Conservation (phyloP, 30 jellyfish, hydroid and myxozoan genomes). For the Aurelia aurita complex sp. Pacific region DNA sequence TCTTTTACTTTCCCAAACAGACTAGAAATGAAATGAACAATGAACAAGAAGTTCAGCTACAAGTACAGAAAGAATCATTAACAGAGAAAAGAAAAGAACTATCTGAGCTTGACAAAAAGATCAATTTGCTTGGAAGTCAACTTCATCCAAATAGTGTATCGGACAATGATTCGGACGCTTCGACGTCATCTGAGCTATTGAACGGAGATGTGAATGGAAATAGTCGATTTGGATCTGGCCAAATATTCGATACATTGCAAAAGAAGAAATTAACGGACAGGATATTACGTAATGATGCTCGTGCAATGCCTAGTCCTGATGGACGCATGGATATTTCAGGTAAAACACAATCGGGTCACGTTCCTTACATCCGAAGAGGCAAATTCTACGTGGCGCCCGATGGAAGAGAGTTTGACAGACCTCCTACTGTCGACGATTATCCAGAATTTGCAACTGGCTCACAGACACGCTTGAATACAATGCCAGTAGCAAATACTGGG, state of each 20-base stretch:
- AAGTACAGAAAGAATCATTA: constrained; percentile 69
- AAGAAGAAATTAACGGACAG: constrained; percentile 44
- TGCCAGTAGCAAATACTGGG: constrained; percentile 14
- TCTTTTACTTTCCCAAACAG: constrained; percentile 32
- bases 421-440: constrained; percentile 72
- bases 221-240: constrained; percentile 45
- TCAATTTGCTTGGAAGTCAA: constrained; percentile 75
- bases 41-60: constrained; percentile 80
- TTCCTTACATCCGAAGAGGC: constrained; percentile 76
- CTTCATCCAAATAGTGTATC: constrained; percentile 44
- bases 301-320: constrained; percentile 27
- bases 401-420: constrained; percentile 81
- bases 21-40: constrained; percentile 88
- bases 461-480: constrained; percentile 24
- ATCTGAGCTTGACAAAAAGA: constrained; percentile 69
- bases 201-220: constrained; percentile 60
- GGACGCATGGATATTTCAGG: constrained; percentile 18
- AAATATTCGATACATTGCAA: constrained; percentile 63
- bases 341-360: constrained; percentile 5
- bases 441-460: constrained; percentile 72
- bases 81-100: constrained; percentile 77
- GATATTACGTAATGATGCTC: constrained; percentile 18
- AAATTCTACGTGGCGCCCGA: constrained; percentile 82
- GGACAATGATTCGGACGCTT: constrained; percentile 60
- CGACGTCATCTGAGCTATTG: constrained; percentile 42